A percentile compares a stretch with the other conserved stretches of the same genome.
Conservation (phyloP, 2,113 vertebrate species). For the Peromyscus polionotus region DNA sequence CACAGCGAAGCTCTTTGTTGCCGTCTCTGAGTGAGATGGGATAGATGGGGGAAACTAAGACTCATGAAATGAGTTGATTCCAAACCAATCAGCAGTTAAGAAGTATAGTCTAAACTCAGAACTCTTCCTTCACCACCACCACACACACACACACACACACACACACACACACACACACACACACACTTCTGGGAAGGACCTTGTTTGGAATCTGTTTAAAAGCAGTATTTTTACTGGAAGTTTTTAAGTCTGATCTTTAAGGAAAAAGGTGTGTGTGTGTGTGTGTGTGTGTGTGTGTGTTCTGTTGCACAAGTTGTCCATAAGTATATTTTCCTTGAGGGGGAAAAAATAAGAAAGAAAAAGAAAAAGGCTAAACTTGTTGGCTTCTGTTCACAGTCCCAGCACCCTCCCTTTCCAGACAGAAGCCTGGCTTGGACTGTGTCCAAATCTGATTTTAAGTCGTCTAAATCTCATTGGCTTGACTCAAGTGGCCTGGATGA, state of each 20-base stretch:
- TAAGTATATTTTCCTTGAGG: conserved; percentile 26
- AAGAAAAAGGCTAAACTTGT: neutral
- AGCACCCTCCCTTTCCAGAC: neutral
- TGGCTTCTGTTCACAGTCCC: neutral
- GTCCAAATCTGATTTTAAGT: conserved; percentile 35
- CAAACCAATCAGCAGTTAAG: neutral
- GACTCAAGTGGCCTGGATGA: neutral
- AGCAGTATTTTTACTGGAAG: conserved; percentile 13
- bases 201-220: neutral
- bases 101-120: neutral
- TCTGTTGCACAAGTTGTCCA: neutral
- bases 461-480: neutral
- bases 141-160: neutral
- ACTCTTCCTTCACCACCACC: neutral
- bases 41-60: neutral
- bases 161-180: neutral
- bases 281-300: neutral
- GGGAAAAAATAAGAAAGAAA: neutral
- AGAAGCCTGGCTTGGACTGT: neutral
- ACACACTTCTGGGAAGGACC: neutral
- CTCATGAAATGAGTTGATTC: neutral
- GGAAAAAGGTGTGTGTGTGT: neutral
- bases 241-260: conserved; percentile 44
- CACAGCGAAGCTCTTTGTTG: neutral
- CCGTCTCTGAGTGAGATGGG: neutral